Evolutionary conservation across 1,140 invertebrate species (phyloP).

Genomic region (Diuraphis noxia): DNA sequence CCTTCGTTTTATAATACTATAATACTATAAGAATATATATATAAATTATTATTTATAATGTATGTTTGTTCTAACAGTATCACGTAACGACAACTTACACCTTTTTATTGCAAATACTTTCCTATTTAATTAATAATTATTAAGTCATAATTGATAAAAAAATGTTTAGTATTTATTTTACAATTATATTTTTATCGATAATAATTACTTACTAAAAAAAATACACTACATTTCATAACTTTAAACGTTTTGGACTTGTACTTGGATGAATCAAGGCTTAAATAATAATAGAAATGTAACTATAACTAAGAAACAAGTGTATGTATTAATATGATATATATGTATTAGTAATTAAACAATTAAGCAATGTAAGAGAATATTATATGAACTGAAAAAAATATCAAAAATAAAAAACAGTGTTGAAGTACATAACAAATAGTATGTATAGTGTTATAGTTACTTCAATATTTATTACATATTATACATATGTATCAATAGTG

Average conservation of each 20-base stretch:
- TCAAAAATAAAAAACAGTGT: not conserved
- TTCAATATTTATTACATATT: no score
- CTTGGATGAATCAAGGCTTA: not conserved
- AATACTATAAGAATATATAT: no score
- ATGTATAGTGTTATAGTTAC: no score
- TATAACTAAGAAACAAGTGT: not conserved
- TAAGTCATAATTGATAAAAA: no score
- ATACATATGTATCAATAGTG: not conserved
- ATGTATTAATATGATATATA: not conserved
- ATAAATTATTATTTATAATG: no score
- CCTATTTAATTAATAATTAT: no score
- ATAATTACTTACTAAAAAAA: not conserved
- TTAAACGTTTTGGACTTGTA: no score
- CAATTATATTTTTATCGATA: not conserved
- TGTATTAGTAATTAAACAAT: not conserved
- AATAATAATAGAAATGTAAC: not conserved
- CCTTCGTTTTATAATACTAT: no score
- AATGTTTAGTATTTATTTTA: no score
- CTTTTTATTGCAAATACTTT: no score
- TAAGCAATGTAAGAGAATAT: not conserved
- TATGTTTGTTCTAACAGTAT: no score
- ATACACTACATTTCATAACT: not conserved
- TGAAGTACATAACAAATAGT: not conserved
- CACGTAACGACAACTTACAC: no score
- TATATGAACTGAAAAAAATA: not conserved